phyloP scores from a whole-genome alignment of 2,888 invertebrate species.

The Drosophila imparisetae region DNA sequence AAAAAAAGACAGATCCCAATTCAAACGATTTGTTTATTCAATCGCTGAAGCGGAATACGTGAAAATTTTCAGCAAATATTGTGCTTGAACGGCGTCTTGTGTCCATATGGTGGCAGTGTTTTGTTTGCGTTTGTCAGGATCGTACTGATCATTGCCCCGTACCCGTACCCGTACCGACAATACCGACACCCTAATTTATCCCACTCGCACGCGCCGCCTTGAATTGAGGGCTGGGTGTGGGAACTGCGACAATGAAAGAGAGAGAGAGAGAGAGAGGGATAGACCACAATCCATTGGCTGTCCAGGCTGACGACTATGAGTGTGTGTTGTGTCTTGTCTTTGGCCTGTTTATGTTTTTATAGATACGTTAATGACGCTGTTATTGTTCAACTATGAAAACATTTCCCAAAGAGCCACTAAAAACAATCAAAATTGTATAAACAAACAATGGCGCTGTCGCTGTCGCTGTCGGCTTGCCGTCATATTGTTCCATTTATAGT shows the following conservation, averaged over 20 bases:
- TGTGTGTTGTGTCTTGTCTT: conserved; percentile 68
- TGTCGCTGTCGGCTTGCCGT: conserved; percentile 54
- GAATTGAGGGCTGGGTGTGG: conserved; percentile 45
- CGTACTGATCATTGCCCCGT: conserved; percentile 7
- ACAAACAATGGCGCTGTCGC: conserved; percentile 75
- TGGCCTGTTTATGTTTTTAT: conserved; percentile 76
- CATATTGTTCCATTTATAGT: conserved; percentile 68
- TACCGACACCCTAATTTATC: conserved; percentile 54
- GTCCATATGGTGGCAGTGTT: conserved; percentile 68
- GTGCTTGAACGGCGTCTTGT: conserved; percentile 57
- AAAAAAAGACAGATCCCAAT: conserved; percentile 30
- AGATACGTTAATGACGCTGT: conserved; percentile 78
- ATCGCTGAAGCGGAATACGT: conserved; percentile 50
- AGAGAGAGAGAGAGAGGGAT: background rate
- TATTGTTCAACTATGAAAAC: conserved; percentile 73
- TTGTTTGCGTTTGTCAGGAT: conserved; percentile 58
- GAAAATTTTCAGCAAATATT: conserved; percentile 71
- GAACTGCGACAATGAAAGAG: conserved; percentile 33
- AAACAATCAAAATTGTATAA: conserved; percentile 76
- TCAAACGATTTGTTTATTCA: conserved; percentile 63
- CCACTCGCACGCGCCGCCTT: conserved; percentile 65
- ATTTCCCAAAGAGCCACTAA: conserved; percentile 62
- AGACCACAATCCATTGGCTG: conserved; percentile 37
- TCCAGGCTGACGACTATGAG: conserved; percentile 43
- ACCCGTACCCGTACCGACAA: conserved; percentile 1